Evolutionary conservation across 1,140 invertebrate genomes (phyloP).

Genomic region (Andricus grossulariae): DNA sequence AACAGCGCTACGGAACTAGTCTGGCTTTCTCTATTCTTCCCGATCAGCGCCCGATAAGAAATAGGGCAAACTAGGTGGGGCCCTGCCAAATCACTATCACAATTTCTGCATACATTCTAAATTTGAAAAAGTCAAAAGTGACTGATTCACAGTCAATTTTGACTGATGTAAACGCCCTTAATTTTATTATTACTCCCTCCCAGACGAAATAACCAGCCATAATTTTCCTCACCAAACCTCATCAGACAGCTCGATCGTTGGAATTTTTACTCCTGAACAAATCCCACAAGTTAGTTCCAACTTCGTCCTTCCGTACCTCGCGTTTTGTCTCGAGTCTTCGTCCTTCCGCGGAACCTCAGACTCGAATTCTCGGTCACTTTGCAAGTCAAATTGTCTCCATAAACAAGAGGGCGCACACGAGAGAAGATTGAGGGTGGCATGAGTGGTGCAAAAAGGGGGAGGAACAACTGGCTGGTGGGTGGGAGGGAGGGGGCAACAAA

Average conservation of each 20-base stretch:
- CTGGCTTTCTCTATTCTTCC: no score
- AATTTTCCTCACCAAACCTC: constrained; percentile 14
- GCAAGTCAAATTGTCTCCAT: constrained; percentile 69
- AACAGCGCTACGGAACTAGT: no score
- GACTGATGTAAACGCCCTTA: background rate
- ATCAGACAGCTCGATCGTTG: constrained; percentile 23
- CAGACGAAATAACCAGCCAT: constrained; percentile 5
- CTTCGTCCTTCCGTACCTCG: constrained; percentile 56
- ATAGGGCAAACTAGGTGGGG: no score
- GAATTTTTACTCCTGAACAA: constrained; percentile 47
- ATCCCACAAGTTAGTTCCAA: constrained; percentile 45
- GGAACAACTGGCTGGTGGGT: background rate
- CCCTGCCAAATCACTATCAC: no score
- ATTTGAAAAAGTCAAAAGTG: no score
- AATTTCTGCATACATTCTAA: no score
- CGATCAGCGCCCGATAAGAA: no score
- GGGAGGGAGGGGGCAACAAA: background rate
- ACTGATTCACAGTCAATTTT: no score
- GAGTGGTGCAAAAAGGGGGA: constrained; percentile 24
- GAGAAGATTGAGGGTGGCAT: constrained; percentile 47
- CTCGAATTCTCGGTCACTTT: constrained; percentile 61
- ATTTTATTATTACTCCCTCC: constrained; percentile 27
- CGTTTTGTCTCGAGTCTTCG: constrained; percentile 43
- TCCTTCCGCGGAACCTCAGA: constrained; percentile 49
- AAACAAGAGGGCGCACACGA: constrained; percentile 59